These are phyloP conservation scores for Phaonia tiefii DNA, from an alignment of 2,888 invertebrate genomes.

Conservation along the genomic window DNA sequence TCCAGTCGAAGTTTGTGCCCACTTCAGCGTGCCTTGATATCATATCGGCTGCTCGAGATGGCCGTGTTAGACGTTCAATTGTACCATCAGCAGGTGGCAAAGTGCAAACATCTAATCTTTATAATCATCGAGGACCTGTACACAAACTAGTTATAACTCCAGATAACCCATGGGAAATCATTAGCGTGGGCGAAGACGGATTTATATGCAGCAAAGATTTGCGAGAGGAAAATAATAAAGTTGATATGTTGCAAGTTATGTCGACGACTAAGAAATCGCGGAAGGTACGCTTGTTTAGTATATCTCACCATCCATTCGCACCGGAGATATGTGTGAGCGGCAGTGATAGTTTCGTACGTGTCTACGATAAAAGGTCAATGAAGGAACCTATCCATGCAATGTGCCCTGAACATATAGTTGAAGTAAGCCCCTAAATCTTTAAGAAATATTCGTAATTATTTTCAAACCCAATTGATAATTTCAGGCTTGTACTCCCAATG, in stretches of 20 bases:
- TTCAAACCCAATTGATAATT: no score
- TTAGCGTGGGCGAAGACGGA: slow-evolving; percentile 95
- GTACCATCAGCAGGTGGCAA: slow-evolving; percentile 82
- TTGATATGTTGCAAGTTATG: slow-evolving; percentile 83
- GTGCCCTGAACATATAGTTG: slow-evolving; percentile 82
- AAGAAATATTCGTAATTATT: no score
- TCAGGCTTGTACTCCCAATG: slow-evolving; percentile 81
- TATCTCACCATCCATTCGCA: slow-evolving; percentile 91
- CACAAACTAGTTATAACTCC: slow-evolving; percentile 91
- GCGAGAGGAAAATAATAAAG: slow-evolving; percentile 80
- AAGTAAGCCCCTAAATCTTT: slow-evolving; percentile 68
- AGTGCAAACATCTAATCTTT: slow-evolving; percentile 81
- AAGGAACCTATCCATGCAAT: slow-evolving; percentile 82
- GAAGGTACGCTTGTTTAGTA: slow-evolving; percentile 91
- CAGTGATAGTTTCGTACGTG: slow-evolving; percentile 88
- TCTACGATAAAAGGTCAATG: slow-evolving; percentile 87
- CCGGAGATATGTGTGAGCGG: slow-evolving; percentile 92
- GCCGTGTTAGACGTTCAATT: slow-evolving; percentile 87
- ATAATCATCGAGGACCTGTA: slow-evolving; percentile 88
- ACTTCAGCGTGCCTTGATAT: slow-evolving; percentile 87
- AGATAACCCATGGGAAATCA: slow-evolving; percentile 88
- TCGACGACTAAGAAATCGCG: slow-evolving; percentile 73
- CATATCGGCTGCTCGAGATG: slow-evolving; percentile 93
- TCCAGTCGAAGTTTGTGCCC: slow-evolving; percentile 94
- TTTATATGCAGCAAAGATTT: slow-evolving; percentile 91